phyloP scores from a whole-genome alignment of 2,113 vertebrate genomes.

The Anguilla rostrata region DNA sequence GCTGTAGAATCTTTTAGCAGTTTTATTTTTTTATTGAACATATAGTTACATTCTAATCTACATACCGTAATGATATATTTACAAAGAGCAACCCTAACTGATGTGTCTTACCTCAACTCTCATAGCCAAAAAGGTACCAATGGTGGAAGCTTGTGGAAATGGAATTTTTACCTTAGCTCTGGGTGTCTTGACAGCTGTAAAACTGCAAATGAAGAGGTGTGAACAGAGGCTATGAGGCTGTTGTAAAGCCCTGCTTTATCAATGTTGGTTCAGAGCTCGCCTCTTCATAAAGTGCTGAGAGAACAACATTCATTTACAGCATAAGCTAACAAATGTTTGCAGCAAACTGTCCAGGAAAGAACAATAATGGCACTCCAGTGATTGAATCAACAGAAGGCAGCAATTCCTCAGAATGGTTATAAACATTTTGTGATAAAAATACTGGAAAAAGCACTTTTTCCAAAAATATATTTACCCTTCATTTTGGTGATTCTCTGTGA shows the following conservation, averaged over 20 bases:
- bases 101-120: neutral
- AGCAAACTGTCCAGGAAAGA: neutral
- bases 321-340: constrained; percentile 29
- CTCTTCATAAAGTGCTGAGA: constrained; percentile 6
- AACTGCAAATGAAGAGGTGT: constrained; percentile 21
- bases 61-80: neutral
- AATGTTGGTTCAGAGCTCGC: neutral
- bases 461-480: neutral
- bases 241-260: neutral
- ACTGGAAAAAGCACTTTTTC: neutral
- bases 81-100: neutral
- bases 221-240: constrained; percentile 1
- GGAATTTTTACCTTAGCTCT: constrained; percentile 4
- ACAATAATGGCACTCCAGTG: neutral
- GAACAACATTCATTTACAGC: neutral
- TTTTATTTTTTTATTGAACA: neutral
- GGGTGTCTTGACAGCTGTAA: constrained; percentile 23
- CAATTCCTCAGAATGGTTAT: neutral
- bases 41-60: neutral
- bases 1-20: neutral
- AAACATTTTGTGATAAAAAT: neutral
- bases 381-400: constrained; percentile 6
- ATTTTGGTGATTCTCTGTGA: too few relatives aligned
- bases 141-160: neutral
- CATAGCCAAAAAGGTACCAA: neutral